Conservation (phyloP, 2,888 invertebrate genomes). For the Odiellus spinosus region DNA sequence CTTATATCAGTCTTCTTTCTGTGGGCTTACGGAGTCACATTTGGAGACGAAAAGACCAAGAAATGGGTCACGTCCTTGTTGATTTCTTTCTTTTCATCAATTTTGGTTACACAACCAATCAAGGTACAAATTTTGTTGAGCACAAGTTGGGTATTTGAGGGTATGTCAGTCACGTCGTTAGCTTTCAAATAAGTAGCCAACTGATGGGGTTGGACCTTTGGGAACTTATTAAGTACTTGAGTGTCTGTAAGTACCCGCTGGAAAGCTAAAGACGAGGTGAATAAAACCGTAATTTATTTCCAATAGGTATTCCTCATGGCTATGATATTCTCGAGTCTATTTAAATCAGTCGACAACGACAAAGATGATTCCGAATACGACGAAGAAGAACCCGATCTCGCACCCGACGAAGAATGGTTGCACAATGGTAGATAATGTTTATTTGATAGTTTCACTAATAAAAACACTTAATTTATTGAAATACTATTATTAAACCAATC, state of each 20-base stretch:
- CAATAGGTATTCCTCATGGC: constrained; percentile 21
- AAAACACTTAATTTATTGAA: too few species aligned
- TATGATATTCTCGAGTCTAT: constrained; percentile 20
- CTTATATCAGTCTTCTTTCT: constrained; percentile 31
- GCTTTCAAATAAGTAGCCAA: neutral
- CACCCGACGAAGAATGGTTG: constrained; percentile 28
- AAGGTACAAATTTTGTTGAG: constrained; percentile 25
- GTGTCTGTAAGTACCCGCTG: neutral
- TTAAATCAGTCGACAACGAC: constrained; percentile 24
- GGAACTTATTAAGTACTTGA: neutral
- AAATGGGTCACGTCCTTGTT: constrained; percentile 36
- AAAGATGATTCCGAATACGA: constrained; percentile 27
- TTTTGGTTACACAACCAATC: constrained; percentile 35
- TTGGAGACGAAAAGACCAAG: constrained; percentile 32
- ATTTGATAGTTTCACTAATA: too few species aligned
- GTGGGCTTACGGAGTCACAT: constrained; percentile 33
- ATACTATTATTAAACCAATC: too few species aligned
- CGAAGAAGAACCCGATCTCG: constrained; percentile 25
- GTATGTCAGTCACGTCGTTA: neutral
- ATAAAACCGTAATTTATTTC: neutral
- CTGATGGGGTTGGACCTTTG: neutral
- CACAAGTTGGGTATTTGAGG: too few species aligned
- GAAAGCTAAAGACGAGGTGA: too few species aligned
- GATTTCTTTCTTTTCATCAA: constrained; percentile 33
- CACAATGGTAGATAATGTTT: constrained; percentile 21